These are phyloP conservation scores for Drosophila miranda DNA, from an alignment of 1,140 invertebrate species.

Conservation along the genomic window DNA sequence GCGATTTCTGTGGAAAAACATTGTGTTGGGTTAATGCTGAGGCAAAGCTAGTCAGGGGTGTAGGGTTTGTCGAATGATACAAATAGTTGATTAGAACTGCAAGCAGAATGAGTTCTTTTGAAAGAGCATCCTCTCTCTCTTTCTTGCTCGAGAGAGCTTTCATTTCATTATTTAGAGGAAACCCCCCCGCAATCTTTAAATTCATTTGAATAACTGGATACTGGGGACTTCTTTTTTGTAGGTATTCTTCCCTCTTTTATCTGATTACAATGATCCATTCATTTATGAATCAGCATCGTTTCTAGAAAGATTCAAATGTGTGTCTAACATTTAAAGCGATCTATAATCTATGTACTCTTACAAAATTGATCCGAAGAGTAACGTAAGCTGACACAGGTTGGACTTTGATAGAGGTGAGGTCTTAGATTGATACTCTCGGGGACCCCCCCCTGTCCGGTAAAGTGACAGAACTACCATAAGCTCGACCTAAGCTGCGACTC, in stretches of 20 bases:
- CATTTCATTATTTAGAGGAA: too few relatives aligned
- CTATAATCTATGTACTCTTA: too few relatives aligned
- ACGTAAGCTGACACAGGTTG: constrained; percentile 5
- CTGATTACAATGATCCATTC: too few relatives aligned
- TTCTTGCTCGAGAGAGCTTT: too few relatives aligned
- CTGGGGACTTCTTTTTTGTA: too few relatives aligned
- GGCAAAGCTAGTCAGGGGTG: constrained; percentile 16
- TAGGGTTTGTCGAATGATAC: constrained; percentile 18
- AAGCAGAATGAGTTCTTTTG: constrained; percentile 25
- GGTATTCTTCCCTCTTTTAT: too few relatives aligned
- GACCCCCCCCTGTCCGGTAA: neutral
- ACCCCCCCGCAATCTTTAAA: too few relatives aligned
- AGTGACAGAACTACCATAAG: constrained; percentile 44
- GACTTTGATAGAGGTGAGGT: constrained; percentile 12
- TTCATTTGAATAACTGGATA: too few relatives aligned
- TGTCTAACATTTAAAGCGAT: too few relatives aligned
- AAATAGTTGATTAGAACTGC: constrained; percentile 12
- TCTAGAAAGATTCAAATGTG: too few relatives aligned
- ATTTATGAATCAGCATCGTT: too few relatives aligned
- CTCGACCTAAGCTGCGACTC: constrained; percentile 6
- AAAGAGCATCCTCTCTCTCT: too few relatives aligned
- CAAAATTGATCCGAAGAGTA: neutral
- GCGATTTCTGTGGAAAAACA: constrained; percentile 50
- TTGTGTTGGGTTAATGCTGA: constrained; percentile 43
- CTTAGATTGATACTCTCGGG: constrained; percentile 15